These are phyloP conservation scores for Halcyon senegalensis DNA, from an alignment of 2,113 vertebrate species.

Conservation along the genomic window DNA sequence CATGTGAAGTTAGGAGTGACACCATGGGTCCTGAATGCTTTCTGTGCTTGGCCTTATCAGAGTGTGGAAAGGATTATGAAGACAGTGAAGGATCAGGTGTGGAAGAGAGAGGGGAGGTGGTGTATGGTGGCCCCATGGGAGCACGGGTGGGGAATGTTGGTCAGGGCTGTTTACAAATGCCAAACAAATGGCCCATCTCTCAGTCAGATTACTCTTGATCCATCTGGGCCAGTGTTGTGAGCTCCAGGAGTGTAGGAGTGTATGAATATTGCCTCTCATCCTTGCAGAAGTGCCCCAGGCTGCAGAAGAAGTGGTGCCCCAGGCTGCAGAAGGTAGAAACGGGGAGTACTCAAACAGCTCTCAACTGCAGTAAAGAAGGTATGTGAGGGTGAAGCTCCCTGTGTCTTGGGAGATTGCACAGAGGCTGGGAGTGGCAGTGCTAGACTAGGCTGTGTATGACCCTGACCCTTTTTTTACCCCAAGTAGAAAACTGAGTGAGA, in stretches of 20 bases:
- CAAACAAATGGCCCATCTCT: background rate
- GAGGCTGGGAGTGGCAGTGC: background rate
- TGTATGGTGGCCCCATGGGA: background rate
- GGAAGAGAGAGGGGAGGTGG: background rate
- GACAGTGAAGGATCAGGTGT: background rate
- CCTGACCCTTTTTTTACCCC: background rate
- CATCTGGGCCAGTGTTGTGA: background rate
- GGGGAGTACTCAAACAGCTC: background rate
- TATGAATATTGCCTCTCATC: background rate
- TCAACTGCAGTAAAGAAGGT: background rate
- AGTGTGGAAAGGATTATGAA: background rate
- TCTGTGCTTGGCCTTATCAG: background rate
- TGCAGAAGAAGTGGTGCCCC: background rate
- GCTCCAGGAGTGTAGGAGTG: background rate
- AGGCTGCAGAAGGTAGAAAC: background rate
- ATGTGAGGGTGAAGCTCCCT: background rate
- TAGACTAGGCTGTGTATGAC: background rate
- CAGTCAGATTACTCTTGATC: background rate
- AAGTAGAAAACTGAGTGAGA: background rate
- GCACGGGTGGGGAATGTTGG: background rate
- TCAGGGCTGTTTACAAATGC: background rate
- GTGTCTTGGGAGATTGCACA: background rate
- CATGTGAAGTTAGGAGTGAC: background rate
- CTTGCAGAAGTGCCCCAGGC: background rate
- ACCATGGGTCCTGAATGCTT: rapidly evolving